Evolutionary conservation across 2,113 vertebrate genomes (phyloP).

Genomic region (Notiomystis cincta): DNA sequence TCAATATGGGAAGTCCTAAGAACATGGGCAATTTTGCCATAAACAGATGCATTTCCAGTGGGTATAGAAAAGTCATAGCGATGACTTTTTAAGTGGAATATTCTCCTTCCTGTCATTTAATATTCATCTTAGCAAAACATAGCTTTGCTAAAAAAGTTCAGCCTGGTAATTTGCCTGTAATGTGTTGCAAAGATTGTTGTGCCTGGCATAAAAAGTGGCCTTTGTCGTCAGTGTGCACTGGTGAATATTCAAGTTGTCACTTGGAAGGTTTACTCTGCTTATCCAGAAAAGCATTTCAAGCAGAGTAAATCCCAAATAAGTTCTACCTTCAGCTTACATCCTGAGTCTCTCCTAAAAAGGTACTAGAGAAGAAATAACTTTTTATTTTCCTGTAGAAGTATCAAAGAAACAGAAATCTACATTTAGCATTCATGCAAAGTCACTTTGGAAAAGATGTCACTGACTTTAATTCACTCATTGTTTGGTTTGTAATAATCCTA

Average conservation of each 20-base stretch:
- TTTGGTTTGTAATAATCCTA: neutral
- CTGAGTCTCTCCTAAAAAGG: neutral
- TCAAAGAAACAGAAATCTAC: neutral
- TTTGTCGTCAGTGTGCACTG: neutral
- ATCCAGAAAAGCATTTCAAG: conserved; percentile 19
- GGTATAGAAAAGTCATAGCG: too few relatives aligned
- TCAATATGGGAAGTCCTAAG: neutral
- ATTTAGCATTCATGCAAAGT: neutral
- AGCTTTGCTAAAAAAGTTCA: conserved; percentile 9
- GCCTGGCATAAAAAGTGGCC: neutral
- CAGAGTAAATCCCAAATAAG: conserved; percentile 32
- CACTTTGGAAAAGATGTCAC: neutral
- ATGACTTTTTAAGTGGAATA: conserved; percentile 11
- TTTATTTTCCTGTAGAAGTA: neutral
- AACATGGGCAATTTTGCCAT: neutral
- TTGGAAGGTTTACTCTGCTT: neutral
- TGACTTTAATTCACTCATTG: neutral
- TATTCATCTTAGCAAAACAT: conserved; percentile 1
- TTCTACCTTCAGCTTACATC: neutral
- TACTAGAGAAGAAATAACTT: neutral
- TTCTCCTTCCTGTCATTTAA: conserved; percentile 4
- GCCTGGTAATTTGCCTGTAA: conserved; percentile 33
- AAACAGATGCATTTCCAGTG: neutral
- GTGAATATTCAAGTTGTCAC: conserved; percentile 67
- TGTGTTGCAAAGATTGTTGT: conserved; percentile 50